Evolutionary conservation across 2,113 vertebrate genomes (phyloP).

Genomic region (Patagioenas fasciata): DNA sequence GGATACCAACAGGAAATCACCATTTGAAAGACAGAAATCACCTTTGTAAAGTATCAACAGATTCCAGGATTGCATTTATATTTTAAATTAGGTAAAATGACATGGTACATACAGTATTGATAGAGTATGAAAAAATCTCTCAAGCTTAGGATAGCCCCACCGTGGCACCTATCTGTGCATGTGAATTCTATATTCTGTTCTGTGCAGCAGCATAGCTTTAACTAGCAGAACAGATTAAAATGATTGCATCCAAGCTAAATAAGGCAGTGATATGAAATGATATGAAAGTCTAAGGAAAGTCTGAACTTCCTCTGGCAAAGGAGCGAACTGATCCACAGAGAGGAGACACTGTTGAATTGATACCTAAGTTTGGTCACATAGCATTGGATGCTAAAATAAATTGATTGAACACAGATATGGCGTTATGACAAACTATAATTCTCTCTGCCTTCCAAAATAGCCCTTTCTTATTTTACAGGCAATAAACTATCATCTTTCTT

Average conservation of each 20-base stretch:
- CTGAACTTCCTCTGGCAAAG: neutral
- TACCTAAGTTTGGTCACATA: neutral
- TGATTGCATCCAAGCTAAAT: accelerated
- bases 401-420: neutral
- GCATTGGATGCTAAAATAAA: neutral
- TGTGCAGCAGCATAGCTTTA: neutral
- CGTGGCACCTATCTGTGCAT: neutral
- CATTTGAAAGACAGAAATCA: neutral
- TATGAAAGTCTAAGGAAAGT: neutral
- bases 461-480: neutral
- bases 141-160: neutral
- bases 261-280: neutral
- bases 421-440: neutral
- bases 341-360: neutral
- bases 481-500: neutral
- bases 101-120: too few relatives aligned
- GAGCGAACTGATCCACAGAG: neutral
- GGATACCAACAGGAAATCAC: neutral
- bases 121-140: neutral
- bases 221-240: neutral
- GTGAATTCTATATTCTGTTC: neutral
- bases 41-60: neutral
- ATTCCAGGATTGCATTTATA: neutral
- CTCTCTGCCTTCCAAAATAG: neutral
- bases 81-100: neutral